Evolutionary conservation across 2,113 vertebrate species (phyloP), one percentile per base, ranked within the genome.

Genomic region (Cyanoderma ruficeps): DNA sequence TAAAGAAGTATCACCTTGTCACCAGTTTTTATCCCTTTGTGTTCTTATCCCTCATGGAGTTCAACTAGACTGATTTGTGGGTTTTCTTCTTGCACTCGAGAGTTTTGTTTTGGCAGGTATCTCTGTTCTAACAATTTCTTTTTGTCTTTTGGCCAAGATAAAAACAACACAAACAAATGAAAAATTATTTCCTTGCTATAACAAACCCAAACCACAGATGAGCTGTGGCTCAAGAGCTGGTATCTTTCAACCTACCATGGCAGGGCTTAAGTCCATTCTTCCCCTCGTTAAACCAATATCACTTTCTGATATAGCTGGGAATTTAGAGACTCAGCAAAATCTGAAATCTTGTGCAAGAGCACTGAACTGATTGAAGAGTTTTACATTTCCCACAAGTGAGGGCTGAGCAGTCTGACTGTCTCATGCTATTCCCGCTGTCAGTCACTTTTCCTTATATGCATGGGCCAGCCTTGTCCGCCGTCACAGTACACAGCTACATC

Each of bases 61-160:
- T 91, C 84, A 83, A 5, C 33, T 78, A 80, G 85, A 70, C 83
- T 77, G 85, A 94, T 92, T 80, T 81, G 64, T 80, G n/a, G 28
- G 20, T 96, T 91, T 92, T 71, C 35, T 63, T 70, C 52, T 86
- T 86, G 55, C 27, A 35, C 64, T 78, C 78, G 68, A 90, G 67
- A 93, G 49, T 90, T 91, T 88, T 93, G 35, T 92, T 89, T 83
- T 86, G 79, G 63, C 63, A 81, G 22, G 28, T 75, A 77, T 74
- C 44, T 90, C 55, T 88, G 50, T 88, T 72, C 63, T 91, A 78
- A 70, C 35, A 83, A 63, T 94, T 97, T 91, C 33, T 93, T 96
- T 88, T 56, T 95, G 60, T 83, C 20, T 53, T 93, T 93, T 83
- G 71, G n/a, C 59, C 75, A 75, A 83, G 68, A 11, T 46, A 91